A percentile compares a stretch with the other conserved stretches of the same genome.
Conservation (phyloP, 2,797 vertebrate genomes). For the Alectoris magna region DNA sequence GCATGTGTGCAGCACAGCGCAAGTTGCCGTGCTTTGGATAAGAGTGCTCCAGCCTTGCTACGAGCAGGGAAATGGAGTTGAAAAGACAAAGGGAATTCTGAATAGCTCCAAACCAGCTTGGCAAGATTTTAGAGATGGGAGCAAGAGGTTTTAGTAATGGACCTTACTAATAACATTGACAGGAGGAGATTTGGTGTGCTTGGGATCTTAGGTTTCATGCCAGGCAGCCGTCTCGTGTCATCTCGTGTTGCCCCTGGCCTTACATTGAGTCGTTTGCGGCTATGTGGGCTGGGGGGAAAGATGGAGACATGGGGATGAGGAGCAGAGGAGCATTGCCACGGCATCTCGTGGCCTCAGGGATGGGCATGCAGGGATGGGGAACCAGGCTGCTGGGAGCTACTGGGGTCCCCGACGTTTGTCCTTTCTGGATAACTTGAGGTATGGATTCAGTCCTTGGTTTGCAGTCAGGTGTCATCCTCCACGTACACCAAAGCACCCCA, state of each 20-base stretch:
- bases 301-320: background rate
- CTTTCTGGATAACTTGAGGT: background rate
- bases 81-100: slow-evolving; percentile 60
- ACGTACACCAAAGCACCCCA: fast-evolving
- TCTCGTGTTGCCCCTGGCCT: background rate
- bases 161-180: slow-evolving; percentile 31
- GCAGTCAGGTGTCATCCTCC: background rate
- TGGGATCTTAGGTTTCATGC: slow-evolving; percentile 33
- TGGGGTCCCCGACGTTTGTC: background rate
- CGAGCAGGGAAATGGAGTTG: slow-evolving; percentile 7
- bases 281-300: background rate
- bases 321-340: background rate
- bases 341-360: background rate
- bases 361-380: background rate
- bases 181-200: slow-evolving; percentile 11
- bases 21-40: background rate
- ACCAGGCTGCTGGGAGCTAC: background rate
- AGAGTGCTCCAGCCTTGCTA: background rate
- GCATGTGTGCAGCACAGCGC: background rate
- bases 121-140: slow-evolving; percentile 59
- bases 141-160: slow-evolving; percentile 38
- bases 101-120: slow-evolving; percentile 65
- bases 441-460: background rate
- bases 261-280: background rate
- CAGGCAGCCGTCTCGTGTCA: background rate